Evolutionary conservation across 2,797 vertebrate genomes (phyloP).

Genomic region (Sardinella longiceps): DNA sequence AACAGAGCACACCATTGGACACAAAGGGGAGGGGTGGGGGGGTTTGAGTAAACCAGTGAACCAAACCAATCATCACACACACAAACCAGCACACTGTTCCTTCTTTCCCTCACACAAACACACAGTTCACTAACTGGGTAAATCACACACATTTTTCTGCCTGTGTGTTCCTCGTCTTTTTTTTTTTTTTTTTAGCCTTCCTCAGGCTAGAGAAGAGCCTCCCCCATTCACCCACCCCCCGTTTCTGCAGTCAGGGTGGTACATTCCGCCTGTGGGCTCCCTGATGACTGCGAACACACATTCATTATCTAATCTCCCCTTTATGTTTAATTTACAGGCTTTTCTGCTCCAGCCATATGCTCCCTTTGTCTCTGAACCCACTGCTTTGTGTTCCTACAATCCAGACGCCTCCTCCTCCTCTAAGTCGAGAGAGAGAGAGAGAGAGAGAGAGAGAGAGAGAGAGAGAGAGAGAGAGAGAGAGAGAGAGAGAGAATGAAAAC

Average conservation of each 20-base stretch:
- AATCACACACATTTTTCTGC: neutral
- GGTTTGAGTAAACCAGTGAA: neutral
- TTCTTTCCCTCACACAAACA: neutral
- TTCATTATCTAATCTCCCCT: slow-evolving; percentile 89
- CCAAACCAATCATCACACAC: neutral
- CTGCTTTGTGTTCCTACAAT: slow-evolving; percentile 57
- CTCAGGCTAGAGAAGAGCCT: slow-evolving; percentile 1
- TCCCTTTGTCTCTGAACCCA: slow-evolving; percentile 78
- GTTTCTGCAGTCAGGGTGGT: slow-evolving; percentile 55
- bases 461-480: neutral
- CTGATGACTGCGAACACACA: slow-evolving; percentile 77
- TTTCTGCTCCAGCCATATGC: slow-evolving; percentile 83
- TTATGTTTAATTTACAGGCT: slow-evolving; percentile 92
- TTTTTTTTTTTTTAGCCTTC: neutral
- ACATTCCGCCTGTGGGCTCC: slow-evolving; percentile 64
- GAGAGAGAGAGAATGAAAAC: neutral
- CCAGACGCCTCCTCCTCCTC: slow-evolving; percentile 10
- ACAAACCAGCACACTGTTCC: neutral
- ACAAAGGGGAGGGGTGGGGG: too few relatives aligned
- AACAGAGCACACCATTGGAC: slow-evolving; percentile 54
- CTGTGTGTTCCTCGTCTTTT: slow-evolving; percentile 7
- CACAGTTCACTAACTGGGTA: neutral
- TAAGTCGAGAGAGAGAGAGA: neutral
- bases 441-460: neutral
- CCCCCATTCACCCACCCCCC: neutral